Evolutionary conservation across 2,888 invertebrate genomes (phyloP), one percentile per base, ranked within the genome.

Genomic region (Melitaea athalia): DNA sequence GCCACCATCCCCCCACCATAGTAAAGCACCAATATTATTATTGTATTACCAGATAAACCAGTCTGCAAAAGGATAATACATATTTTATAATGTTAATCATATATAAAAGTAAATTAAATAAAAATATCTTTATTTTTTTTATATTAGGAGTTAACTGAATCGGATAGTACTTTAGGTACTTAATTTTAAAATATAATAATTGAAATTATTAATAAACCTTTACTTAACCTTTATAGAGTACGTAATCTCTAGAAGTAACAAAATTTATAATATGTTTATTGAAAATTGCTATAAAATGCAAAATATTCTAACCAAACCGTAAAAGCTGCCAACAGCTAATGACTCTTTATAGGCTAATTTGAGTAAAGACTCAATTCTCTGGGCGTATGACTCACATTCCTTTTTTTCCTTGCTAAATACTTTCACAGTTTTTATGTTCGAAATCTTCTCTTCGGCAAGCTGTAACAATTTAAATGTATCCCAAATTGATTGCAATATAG

Each of bases 371-470:
- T 95, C 89, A 67, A 99, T 94, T 77, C 95, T 95, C 0, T 85
- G 81, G 47, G 93, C 91, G 81, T 98, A 99, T 0, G 91, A 85
- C 7, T 93, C 83, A 61, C 95, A 94, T 91, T 99, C 99, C 68
- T 94, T 94, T 10, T 92, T 82, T 85, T 99, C 99, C 79, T 97
- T 97, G 15, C 97, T 97, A 86, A 99, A 98, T 38, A 97, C 96
- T 87, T 98, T 96, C 0, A 99, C 99, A 3, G 99, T 99, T 82
- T 98, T 94, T 72, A 99, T 96, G 83, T 98, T 99, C 12, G 97
- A 95, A 74, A 98, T 96, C 78, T 96, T 95, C 85, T 99, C 99
- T 88, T 99, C 98, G 0, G 98, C 98, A 67, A 97, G 94, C 93
- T 97, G 78, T 14, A 80, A 91, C 43, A 42, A 59, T 33, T 12